Evolutionary conservation across 2,113 vertebrate species (phyloP), one percentile per base, ranked within the genome.

Genomic region (Podiceps cristatus): DNA sequence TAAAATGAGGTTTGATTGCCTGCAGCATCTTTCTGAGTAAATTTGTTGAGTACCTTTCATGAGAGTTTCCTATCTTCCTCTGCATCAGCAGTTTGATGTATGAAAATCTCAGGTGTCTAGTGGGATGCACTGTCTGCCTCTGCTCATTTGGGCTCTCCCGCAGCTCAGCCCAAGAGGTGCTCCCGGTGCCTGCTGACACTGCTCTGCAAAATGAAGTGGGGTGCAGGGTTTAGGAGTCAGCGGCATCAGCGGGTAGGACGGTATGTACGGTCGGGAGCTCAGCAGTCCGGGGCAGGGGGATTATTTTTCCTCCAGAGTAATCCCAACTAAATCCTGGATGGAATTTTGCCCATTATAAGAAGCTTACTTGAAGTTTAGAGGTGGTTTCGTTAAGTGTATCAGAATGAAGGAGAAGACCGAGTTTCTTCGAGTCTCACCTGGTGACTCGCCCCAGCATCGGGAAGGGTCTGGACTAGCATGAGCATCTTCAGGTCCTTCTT

Each of bases 1-100:
- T 97, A 63, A 93, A 90, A 91, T 86, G 37, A 82, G 29, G 62
- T 86, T 50, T 88, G 58, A 68, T 95, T 90, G 93, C 93, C 84
- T 33, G 23, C 42, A 94, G 92, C 83, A 94, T 96, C 96, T 83
- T 78, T 76, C 82, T 62, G 50, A 74, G 42, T 96, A 79, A 72
- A 86, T 87, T 60, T 52, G 52, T 31, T 60, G 86, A 78, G 77
- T 68, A 53, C n/a, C 44, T 95, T 89, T 94, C 42, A 20, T 82
- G 59, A 87, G 47, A 68, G 50, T 72, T 88, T 86, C 66, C 71
- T 91, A 18, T 93, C 86, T 96, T 69, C 42, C 28, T 72, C 47
- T 58, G 28, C 66, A 69, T 91, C 42, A 9, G 8, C 25, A 72
- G 22, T 50, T 69, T 69, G 22, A 55, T 71, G 47, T 37, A 33